These are phyloP conservation scores for Myotis yumanensis DNA, from an alignment of 2,113 vertebrate species.

Conservation along the genomic window DNA sequence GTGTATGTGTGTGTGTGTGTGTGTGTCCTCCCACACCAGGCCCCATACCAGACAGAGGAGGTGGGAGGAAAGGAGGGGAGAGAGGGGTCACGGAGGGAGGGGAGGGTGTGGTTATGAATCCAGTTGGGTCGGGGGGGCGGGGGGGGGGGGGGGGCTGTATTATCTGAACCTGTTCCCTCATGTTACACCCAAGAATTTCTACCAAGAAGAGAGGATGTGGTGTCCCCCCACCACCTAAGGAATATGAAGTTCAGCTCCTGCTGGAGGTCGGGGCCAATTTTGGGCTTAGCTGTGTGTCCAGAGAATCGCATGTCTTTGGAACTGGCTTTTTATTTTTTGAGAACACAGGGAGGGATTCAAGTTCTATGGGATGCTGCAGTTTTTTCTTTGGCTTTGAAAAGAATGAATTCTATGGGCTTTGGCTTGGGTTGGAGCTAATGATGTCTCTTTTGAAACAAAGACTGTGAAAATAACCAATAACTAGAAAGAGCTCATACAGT, in stretches of 20 bases:
- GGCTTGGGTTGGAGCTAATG: not conserved
- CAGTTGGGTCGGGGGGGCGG: not conserved
- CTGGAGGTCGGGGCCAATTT: not conserved
- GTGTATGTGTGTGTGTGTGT: too few relatives aligned
- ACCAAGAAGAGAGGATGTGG: not conserved
- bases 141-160: not conserved
- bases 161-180: not conserved
- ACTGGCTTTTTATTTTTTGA: too few relatives aligned
- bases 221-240: not conserved
- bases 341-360: too few relatives aligned
- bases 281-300: too few relatives aligned
- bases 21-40: accelerated
- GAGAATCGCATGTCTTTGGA: too few relatives aligned
- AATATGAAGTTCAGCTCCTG: not conserved
- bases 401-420: too few relatives aligned
- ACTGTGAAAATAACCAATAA: not conserved
- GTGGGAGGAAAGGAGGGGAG: too few relatives aligned
- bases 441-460: not conserved
- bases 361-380: too few relatives aligned
- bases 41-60: not conserved
- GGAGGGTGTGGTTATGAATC: not conserved
- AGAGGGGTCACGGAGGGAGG: not conserved
- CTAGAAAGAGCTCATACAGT: not conserved
- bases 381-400: too few relatives aligned
- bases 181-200: not conserved